Percentiles rank a stretch among this genome's conserved stretches.
Conservation (phyloP, 2,888 invertebrate species). For the Leptinotarsa haldemani region DNA sequence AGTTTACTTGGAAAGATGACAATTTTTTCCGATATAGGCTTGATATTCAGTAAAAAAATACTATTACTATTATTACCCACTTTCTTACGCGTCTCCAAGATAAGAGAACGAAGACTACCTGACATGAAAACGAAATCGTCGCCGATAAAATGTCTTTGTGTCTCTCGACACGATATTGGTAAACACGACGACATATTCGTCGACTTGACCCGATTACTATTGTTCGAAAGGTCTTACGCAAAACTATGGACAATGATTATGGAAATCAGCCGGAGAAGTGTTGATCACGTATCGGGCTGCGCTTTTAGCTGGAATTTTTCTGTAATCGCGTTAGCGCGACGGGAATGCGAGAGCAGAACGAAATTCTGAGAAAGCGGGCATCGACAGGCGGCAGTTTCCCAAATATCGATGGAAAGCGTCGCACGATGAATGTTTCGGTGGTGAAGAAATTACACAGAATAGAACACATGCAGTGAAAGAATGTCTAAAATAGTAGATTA, state of each 20-base stretch:
- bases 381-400: background rate
- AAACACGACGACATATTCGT: slow-evolving; percentile 51
- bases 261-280: slow-evolving; percentile 28
- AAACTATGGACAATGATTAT: slow-evolving; percentile 48
- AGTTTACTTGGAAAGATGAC: no score
- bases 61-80: slow-evolving; percentile 13
- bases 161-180: slow-evolving; percentile 48
- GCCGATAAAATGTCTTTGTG: slow-evolving; percentile 55
- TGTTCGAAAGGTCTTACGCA: slow-evolving; percentile 56
- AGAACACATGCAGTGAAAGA: no score
- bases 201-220: slow-evolving; percentile 59
- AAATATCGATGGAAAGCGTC: slow-evolving; percentile 1
- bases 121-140: slow-evolving; percentile 53
- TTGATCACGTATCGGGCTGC: slow-evolving; percentile 14
- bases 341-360: slow-evolving; percentile 4
- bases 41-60: background rate
- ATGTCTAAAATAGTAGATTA: no score
- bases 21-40: no score
- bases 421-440: no score
- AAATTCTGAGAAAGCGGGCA: slow-evolving; percentile 3
- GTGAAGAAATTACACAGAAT: no score
- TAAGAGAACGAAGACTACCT: slow-evolving; percentile 49
- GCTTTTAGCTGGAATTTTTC: slow-evolving; percentile 19
- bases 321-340: slow-evolving; percentile 5
- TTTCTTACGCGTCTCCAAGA: slow-evolving; percentile 33